phyloP scores from a whole-genome alignment of 2,113 vertebrate species.

The Cyphomyrus plagiostoma region DNA sequence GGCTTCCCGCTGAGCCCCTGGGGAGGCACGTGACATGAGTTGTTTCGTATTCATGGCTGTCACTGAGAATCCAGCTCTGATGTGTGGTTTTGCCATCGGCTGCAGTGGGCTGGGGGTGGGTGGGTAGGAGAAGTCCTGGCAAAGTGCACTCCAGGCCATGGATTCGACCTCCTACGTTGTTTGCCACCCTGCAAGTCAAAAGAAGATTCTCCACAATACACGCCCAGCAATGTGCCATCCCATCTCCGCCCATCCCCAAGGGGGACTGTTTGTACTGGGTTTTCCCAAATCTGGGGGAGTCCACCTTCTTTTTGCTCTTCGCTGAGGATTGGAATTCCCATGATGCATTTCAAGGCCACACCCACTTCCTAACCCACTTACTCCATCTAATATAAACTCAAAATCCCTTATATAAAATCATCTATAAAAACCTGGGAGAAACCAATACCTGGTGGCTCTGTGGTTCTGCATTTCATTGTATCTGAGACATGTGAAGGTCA shows the following conservation, averaged over 20 bases:
- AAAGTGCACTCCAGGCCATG: neutral
- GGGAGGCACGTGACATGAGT: constrained; percentile 37
- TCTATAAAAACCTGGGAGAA: neutral
- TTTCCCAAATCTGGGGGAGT: neutral
- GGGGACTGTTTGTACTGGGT: neutral
- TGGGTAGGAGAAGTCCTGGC: neutral
- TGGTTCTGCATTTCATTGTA: neutral
- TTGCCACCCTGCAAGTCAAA: neutral
- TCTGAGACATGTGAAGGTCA: neutral
- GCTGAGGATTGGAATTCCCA: neutral
- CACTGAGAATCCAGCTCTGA: constrained; percentile 49
- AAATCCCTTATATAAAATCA: neutral
- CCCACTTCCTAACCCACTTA: neutral
- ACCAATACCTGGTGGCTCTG: neutral
- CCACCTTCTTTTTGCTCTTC: neutral
- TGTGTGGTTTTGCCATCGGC: constrained; percentile 38
- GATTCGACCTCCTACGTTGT: neutral
- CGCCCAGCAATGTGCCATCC: neutral
- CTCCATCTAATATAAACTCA: neutral
- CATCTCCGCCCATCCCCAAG: neutral
- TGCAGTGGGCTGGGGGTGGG: neutral
- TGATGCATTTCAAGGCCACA: neutral
- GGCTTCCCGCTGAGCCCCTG: constrained; percentile 37
- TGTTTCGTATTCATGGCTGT: constrained; percentile 42
- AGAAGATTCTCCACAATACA: neutral